Percentiles rank a stretch among this genome's conserved stretches.
Conservation (phyloP, 2,113 vertebrate genomes). For the Sinocyclocheilus anophthalmus region DNA sequence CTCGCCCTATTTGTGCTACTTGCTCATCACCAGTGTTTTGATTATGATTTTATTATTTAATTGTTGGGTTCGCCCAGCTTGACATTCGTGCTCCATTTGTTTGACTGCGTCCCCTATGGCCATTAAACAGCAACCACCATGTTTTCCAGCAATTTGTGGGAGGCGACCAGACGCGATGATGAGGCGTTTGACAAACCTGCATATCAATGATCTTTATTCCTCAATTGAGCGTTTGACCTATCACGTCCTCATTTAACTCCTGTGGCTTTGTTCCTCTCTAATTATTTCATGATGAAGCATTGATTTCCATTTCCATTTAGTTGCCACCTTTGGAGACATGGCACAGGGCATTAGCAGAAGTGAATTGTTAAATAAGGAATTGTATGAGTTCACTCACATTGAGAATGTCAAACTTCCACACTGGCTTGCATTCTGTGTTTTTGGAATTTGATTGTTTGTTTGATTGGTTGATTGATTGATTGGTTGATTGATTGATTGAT, state of each 20-base stretch:
- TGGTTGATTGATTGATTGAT: too few species aligned
- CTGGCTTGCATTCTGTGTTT: background rate
- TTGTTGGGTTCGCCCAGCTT: background rate
- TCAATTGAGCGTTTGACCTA: conserved; percentile 45
- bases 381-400: too few species aligned
- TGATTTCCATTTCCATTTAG: conserved; percentile 52
- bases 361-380: background rate
- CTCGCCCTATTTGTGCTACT: conserved; percentile 13
- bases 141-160: conserved; percentile 7
- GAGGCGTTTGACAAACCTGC: conserved; percentile 35
- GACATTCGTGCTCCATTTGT: conserved; percentile 26
- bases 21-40: conserved; percentile 37
- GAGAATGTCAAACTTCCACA: background rate
- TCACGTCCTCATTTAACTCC: conserved; percentile 43
- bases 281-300: conserved; percentile 55
- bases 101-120: conserved; percentile 19
- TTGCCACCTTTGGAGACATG: conserved; percentile 37
- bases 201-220: conserved; percentile 48
- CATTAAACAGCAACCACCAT: conserved; percentile 34
- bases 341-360: background rate
- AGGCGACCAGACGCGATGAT: conserved; percentile 35
- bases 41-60: conserved; percentile 25
- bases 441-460: background rate
- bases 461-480: too few species aligned
- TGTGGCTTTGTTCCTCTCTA: conserved; percentile 44